phyloP scores from a whole-genome alignment of 1,140 invertebrate species.

The Zaprionus capensis region DNA sequence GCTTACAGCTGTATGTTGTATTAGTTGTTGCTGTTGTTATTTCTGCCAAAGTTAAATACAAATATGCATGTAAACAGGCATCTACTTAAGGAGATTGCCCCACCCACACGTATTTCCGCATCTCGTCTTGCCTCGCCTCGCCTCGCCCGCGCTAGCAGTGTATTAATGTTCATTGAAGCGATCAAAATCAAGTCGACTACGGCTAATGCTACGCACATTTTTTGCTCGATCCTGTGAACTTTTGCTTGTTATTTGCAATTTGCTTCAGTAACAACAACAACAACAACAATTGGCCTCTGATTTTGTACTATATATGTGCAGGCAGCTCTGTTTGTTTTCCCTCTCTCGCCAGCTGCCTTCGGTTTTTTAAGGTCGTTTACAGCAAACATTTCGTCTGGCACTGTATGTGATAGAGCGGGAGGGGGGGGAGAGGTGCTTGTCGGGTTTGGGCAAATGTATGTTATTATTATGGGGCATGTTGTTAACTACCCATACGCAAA shows the following conservation, averaged over 20 bases:
- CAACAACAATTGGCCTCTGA: conserved; percentile 52
- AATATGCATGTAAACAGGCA: conserved; percentile 79
- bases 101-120: conserved; percentile 20
- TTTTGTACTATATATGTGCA: conserved; percentile 59
- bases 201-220: conserved; percentile 81
- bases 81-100: conserved; percentile 68
- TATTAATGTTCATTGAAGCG: conserved; percentile 83
- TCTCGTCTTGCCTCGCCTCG: neutral
- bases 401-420: neutral
- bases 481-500: conserved; percentile 82
- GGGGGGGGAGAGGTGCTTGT: neutral
- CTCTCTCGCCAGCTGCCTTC: conserved; percentile 33
- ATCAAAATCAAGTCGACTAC: conserved; percentile 83
- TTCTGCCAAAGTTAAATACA: conserved; percentile 70
- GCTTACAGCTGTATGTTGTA: conserved; percentile 5
- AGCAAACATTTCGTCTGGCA: conserved; percentile 68
- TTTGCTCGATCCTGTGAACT: conserved; percentile 71
- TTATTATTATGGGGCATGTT: conserved; percentile 82
- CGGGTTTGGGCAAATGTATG: conserved; percentile 63
- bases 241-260: conserved; percentile 80
- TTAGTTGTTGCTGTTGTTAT: conserved; percentile 29
- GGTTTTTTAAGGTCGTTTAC: conserved; percentile 81
- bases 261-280: conserved; percentile 60
- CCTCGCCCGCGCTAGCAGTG: conserved; percentile 28
- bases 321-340: conserved; percentile 74